Evolutionary conservation across 2,888 invertebrate species (phyloP), one percentile per base, ranked within the genome.

Genomic region (Eumacrocentrus americanus): DNA sequence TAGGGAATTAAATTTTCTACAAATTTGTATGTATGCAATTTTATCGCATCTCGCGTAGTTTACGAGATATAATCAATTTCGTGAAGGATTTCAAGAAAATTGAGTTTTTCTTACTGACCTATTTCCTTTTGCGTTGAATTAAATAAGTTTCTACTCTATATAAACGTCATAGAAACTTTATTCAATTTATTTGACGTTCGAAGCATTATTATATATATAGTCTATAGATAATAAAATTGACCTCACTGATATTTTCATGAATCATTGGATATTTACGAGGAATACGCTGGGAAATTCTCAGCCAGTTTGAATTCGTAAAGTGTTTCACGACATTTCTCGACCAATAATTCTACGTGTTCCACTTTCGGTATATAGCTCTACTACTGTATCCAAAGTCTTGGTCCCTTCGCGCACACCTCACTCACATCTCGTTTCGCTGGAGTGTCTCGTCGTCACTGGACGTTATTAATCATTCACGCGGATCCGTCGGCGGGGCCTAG

Each of bases 391-490:
- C n/a, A 40, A 42, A 53, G 44, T 54, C 54, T 20, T 29, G 37
- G 51, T 22, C 20, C 18, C 35, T 38, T 25, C 14, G 34, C 51
- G 22, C 35, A 11, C 5, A 2, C 16, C 18, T 18, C 22, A n/a
- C 44, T 20, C 20, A 6, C 22, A n/a, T 44, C 44, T 20, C 44
- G 22, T 44, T 20, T 44, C n/a, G 22, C 35, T 38, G 5, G 22
- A 47, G 12, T 38, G 23, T 60, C n/a, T n/a, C 23, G 44, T 60
- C 25, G 46, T 46, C 58, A 52, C 38, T 53, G 53, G 53, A 54
- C 54, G 67, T 70, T 72, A 63, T 79, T 76, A 79, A 79, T 79
- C 71, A 79, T 79, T 78, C 76, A 79, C 67, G 69, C 72, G 72
- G 67, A 67, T 71, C 73, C 73, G 78, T 76, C 76, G 76, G 71